Conservation (phyloP, 1,140 invertebrate genomes). For the Cyclargus thomasi region DNA sequence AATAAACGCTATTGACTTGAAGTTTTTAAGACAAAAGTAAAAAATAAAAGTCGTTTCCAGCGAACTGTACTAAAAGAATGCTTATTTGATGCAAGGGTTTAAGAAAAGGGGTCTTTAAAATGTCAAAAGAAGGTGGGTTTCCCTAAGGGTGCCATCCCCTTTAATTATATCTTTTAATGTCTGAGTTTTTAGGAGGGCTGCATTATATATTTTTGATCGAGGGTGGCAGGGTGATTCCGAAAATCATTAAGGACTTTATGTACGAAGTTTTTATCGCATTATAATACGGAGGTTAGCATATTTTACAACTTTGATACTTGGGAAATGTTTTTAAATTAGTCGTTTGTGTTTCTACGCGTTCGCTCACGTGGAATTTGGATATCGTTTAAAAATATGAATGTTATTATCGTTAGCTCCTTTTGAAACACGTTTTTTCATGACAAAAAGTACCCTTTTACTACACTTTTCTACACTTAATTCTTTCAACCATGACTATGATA, state of each 20-base stretch:
- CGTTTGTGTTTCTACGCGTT: not conserved
- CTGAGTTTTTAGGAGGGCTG: slow-evolving; percentile 63
- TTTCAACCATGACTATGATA: too few relatives aligned
- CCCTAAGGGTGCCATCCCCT: slow-evolving; percentile 55
- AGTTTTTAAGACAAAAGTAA: not conserved
- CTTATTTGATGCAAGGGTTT: slow-evolving; percentile 30
- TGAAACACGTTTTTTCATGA: too few relatives aligned
- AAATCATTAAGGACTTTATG: slow-evolving; percentile 41
- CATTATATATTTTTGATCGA: slow-evolving; percentile 39
- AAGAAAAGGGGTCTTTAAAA: slow-evolving; percentile 67
- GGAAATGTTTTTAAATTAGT: slow-evolving; percentile 6
- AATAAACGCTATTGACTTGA: not conserved
- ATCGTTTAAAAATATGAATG: too few relatives aligned
- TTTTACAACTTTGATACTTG: slow-evolving; percentile 6
- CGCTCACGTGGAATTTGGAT: too few relatives aligned
- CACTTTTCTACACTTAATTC: too few relatives aligned
- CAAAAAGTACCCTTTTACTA: too few relatives aligned
- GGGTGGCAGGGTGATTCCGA: slow-evolving; percentile 37
- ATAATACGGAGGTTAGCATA: slow-evolving; percentile 1
- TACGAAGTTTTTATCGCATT: slow-evolving; percentile 18
- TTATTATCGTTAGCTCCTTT: too few relatives aligned
- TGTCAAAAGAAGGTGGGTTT: slow-evolving; percentile 69
- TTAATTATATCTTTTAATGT: slow-evolving; percentile 74
- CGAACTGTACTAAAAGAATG: slow-evolving; percentile 23
- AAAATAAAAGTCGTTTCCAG: slow-evolving; percentile 21